Conservation (phyloP, 2,888 invertebrate genomes). For the Nemapogon koenigi region DNA sequence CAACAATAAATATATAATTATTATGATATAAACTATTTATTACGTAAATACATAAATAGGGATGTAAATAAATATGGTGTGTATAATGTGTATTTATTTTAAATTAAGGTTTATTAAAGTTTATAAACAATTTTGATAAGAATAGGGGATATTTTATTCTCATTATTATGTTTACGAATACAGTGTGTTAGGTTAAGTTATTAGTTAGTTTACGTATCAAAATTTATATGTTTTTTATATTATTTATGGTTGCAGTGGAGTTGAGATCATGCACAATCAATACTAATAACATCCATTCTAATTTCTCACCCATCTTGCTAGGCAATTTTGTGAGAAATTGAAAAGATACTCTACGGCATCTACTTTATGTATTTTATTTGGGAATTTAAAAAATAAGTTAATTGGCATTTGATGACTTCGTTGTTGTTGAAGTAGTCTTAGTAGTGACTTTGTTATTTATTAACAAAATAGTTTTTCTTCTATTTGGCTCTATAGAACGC, state of each 20-base stretch:
- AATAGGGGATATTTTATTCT: too few species aligned
- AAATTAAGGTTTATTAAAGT: too few species aligned
- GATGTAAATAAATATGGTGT: not conserved
- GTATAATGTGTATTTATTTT: conserved; percentile 1
- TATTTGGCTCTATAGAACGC: conserved; percentile 48
- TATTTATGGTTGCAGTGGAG: too few species aligned
- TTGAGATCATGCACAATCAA: not conserved
- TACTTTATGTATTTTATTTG: not conserved
- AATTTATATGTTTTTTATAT: too few species aligned
- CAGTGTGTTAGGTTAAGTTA: too few species aligned
- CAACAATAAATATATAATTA: conserved; percentile 54
- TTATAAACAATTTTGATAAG: too few species aligned
- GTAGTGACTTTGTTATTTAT: conserved; percentile 55
- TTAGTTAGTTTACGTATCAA: too few species aligned
- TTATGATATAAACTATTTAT: conserved; percentile 21
- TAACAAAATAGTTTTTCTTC: conserved; percentile 56
- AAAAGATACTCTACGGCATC: not conserved
- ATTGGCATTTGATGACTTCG: not conserved
- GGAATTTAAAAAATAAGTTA: not conserved
- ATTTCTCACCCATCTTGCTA: conserved; percentile 1
- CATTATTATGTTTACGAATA: too few species aligned
- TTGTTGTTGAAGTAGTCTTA: conserved; percentile 22
- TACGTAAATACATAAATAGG: too few species aligned
- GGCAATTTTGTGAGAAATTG: conserved; percentile 1
- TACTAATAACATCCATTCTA: not conserved